Conservation (phyloP, 1,140 invertebrate species). For the Drosophila lowei region DNA sequence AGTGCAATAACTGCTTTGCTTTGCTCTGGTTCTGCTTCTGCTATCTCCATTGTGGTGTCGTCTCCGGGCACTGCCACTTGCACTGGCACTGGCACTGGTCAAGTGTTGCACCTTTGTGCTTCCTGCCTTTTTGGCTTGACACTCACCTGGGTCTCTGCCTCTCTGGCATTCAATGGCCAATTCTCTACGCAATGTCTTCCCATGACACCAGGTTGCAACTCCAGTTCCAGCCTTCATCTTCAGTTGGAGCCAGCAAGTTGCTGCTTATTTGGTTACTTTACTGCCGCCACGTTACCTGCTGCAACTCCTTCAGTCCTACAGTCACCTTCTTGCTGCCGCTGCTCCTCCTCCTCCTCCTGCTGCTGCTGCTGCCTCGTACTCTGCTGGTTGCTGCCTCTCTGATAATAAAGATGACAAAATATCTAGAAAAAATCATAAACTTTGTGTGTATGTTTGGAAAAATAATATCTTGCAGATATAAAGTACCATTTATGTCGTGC, state of each 20-base stretch:
- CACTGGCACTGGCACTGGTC: conserved; percentile 33
- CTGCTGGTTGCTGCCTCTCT: conserved; percentile 25
- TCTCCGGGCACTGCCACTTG: no score
- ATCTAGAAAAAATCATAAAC: conserved; percentile 82
- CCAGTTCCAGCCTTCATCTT: not conserved
- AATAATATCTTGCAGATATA: conserved; percentile 81
- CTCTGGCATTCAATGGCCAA: conserved; percentile 59
- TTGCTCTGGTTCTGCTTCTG: not conserved
- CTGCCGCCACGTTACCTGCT: conserved; percentile 49
- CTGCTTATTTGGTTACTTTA: conserved; percentile 78
- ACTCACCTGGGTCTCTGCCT: conserved; percentile 48
- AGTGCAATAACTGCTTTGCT: conserved; percentile 50
- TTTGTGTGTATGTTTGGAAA: conserved; percentile 81
- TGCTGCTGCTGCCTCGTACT: conserved; percentile 18
- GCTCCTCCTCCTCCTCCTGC: conserved; percentile 1
- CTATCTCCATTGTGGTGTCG: conserved; percentile 50
- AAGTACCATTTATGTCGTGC: conserved; percentile 82
- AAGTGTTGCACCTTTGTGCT: conserved; percentile 33
- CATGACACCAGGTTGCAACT: conserved; percentile 57
- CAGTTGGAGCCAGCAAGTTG: no score
- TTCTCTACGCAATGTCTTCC: conserved; percentile 68
- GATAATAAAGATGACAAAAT: conserved; percentile 82
- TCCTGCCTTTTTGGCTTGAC: conserved; percentile 48
- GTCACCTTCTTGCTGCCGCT: not conserved
- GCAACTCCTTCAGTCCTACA: no score